These are phyloP conservation scores for Orthonevra nobilis DNA, from an alignment of 2,888 invertebrate species.

Conservation along the genomic window DNA sequence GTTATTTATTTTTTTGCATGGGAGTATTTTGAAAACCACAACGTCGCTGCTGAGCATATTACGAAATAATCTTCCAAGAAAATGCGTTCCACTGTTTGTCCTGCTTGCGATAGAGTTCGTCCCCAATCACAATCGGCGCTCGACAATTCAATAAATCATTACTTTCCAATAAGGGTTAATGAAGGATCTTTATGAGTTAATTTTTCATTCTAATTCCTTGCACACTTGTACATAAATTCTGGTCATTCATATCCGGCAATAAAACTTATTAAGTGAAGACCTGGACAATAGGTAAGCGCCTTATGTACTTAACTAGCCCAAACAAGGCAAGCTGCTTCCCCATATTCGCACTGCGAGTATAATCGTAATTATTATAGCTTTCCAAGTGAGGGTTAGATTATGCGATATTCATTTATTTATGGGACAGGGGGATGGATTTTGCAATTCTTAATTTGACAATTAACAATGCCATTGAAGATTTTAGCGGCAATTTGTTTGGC, in stretches of 20 bases:
- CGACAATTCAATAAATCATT: not conserved
- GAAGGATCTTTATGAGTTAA: not conserved
- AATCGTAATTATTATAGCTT: not conserved
- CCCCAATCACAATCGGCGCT: not conserved
- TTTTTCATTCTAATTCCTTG: not conserved
- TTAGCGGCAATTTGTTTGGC: no score
- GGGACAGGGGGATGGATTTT: no score
- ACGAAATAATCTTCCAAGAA: no score
- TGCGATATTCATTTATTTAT: no score
- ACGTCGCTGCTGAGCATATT: no score
- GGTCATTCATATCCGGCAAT: not conserved
- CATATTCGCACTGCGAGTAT: no score
- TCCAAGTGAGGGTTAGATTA: not conserved
- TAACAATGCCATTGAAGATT: no score
- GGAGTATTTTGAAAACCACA: no score
- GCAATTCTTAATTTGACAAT: no score
- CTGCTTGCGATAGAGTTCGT: no score
- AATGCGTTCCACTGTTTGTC: no score
- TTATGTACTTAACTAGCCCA: constrained; percentile 1
- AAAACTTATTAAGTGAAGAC: not conserved
- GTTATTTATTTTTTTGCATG: no score
- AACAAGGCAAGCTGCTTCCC: not conserved
- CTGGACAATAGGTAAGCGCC: constrained; percentile 4
- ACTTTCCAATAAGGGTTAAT: not conserved
- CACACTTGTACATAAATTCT: not conserved